A percentile compares a stretch with the other conserved stretches of the same genome.
phyloP scores from a whole-genome alignment of 2,797 vertebrate species.

The Epinephelus coioides region DNA sequence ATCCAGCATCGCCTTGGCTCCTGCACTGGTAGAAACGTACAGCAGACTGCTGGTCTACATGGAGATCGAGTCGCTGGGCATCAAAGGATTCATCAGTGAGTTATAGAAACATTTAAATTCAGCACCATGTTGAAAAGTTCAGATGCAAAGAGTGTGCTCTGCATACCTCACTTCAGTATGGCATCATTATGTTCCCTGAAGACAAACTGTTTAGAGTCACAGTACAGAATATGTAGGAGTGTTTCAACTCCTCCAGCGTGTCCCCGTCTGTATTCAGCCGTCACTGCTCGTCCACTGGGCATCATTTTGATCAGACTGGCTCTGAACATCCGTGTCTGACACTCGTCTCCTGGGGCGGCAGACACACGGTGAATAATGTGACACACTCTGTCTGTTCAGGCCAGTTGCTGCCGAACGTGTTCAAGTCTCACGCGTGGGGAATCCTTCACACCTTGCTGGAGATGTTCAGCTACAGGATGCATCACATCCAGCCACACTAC shows the following conservation, averaged over 20 bases:
- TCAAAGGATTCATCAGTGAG: slow-evolving; percentile 99
- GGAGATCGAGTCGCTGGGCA: slow-evolving; percentile 99
- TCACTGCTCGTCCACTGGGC: background rate
- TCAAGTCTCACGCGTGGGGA: slow-evolving; percentile 97
- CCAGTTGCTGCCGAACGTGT: slow-evolving; percentile 97
- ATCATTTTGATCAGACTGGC: background rate
- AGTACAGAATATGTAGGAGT: background rate
- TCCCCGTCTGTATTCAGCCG: background rate
- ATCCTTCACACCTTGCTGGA: slow-evolving; percentile 97
- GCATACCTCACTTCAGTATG: background rate
- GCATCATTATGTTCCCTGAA: background rate
- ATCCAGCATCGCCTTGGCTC: slow-evolving; percentile 94
- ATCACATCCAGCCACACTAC: slow-evolving; percentile 99
- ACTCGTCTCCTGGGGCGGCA: background rate
- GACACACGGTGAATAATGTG: slow-evolving; percentile 10
- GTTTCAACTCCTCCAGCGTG: background rate
- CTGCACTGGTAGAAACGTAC: slow-evolving; percentile 98
- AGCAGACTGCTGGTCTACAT: slow-evolving; percentile 98
- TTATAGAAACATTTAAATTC: slow-evolving; percentile 19
- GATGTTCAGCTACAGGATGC: slow-evolving; percentile 99
- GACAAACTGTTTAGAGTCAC: background rate
- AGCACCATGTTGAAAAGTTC: background rate
- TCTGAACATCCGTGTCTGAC: background rate
- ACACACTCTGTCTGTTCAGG: slow-evolving; percentile 79
- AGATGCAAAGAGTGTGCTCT: background rate